Evolutionary conservation across 2,797 vertebrate species (phyloP), one percentile per base, ranked within the genome.

Genomic region (Selene dorsalis): DNA sequence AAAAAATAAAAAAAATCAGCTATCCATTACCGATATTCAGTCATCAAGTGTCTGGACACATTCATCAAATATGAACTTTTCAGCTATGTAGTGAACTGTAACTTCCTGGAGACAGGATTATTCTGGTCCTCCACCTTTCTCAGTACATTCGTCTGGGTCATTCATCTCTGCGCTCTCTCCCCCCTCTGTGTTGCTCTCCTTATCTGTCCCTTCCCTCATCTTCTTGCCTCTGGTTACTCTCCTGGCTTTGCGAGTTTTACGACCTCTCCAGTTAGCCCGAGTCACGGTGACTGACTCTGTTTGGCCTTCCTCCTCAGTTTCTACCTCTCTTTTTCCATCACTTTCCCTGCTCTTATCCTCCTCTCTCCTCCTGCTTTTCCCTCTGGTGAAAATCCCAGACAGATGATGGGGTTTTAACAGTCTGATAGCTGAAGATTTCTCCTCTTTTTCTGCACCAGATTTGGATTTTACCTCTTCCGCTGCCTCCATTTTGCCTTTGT

Each of bases 191-290:
- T 16, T 28, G 55, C 11, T 38, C 0, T 85, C 68, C 17, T 11
- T 58, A 9, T 50, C 76, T 6, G 24, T 26, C 28, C 13, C 67
- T 35, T 45, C 66, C 48, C 50, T 83, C 1, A 4, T 16, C 73
- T 59, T 88, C 75, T 76, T 85, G 55, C 87, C 88, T 74, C 69
- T 76, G 12, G 13, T 85, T 13, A 82, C 8, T 59, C 85, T 91
- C 79, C 59, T 80, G 41, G 92, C 94, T 77, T 43, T 85, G 39
- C 92, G 93, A 6, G 61, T 91, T 80, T 86, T 91, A 7, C 28
- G 68, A 11, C 62, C 16, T 59, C 93, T 91, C 93, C 94, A 94
- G 45, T 58, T 87, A 1, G 30, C 55, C 12, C 20, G 13, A 2
- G 16, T 71, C 52, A 59, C 1, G 6, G 5, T 1, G 6, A 3